phyloP scores from a whole-genome alignment of 2,888 invertebrate species.

The Melanostoma mellinum region DNA sequence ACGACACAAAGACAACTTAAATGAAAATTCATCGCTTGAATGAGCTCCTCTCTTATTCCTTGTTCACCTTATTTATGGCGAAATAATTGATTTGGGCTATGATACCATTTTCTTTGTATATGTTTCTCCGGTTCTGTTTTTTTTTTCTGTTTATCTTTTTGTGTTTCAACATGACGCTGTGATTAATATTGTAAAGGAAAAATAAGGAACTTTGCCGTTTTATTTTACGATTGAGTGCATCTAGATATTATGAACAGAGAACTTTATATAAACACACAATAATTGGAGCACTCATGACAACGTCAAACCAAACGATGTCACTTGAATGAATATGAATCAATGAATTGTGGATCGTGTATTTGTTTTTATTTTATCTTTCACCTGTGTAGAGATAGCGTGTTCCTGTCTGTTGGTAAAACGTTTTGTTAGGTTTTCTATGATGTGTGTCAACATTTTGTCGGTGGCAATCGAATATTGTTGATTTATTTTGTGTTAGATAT shows the following conservation, averaged over 20 bases:
- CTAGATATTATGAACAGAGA: constrained; percentile 11
- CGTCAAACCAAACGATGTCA: neutral
- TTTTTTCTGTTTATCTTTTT: neutral
- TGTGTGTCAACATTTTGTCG: constrained; percentile 32
- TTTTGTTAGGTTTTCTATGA: constrained; percentile 29
- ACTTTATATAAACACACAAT: constrained; percentile 5
- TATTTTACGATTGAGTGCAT: constrained; percentile 57
- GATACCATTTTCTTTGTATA: constrained; percentile 3
- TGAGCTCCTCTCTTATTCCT: constrained; percentile 36
- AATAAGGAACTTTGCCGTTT: constrained; percentile 14
- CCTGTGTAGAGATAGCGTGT: neutral
- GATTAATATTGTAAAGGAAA: constrained; percentile 49
- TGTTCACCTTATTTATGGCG: constrained; percentile 51
- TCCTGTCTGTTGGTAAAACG: constrained; percentile 13
- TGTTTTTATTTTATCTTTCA: constrained; percentile 18
- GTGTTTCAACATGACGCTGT: constrained; percentile 6
- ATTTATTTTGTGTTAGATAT: no score
- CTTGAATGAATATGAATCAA: constrained; percentile 11
- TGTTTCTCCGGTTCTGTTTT: neutral
- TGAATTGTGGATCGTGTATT: constrained; percentile 31
- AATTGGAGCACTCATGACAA: constrained; percentile 40
- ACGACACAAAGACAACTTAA: constrained; percentile 42
- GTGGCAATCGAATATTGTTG: constrained; percentile 26
- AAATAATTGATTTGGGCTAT: constrained; percentile 51
- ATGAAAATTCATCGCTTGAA: constrained; percentile 60